A percentile compares a stretch with the other conserved stretches of the same genome.
These are phyloP conservation scores for Xylocampa areola DNA, from an alignment of 2,888 invertebrate genomes.

Conservation along the genomic window DNA sequence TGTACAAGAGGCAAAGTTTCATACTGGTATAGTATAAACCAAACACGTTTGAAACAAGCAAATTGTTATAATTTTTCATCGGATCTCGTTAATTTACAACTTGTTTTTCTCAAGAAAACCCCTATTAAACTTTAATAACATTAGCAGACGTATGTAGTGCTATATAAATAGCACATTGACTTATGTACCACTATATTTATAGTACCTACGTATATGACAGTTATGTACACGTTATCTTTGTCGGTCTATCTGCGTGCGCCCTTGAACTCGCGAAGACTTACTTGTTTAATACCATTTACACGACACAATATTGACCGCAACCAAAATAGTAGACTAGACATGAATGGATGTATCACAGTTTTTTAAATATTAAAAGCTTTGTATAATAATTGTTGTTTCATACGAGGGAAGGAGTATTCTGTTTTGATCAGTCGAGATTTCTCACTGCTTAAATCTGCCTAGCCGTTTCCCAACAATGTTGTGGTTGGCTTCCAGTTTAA, in stretches of 20 bases:
- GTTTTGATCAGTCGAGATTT: no score
- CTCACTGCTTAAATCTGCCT: no score
- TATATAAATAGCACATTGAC: conserved; percentile 13
- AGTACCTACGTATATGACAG: conserved; percentile 17
- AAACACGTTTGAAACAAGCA: no score
- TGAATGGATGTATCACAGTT: not conserved
- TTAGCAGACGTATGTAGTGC: conserved; percentile 1
- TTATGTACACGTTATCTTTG: conserved; percentile 54
- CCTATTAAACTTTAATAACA: conserved; percentile 6
- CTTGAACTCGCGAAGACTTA: conserved; percentile 66
- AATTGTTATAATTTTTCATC: no score
- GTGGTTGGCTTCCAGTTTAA: no score
- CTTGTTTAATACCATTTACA: conserved; percentile 55
- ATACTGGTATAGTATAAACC: no score
- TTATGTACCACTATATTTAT: conserved; percentile 20
- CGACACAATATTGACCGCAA: conserved; percentile 39
- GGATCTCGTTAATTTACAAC: no score
- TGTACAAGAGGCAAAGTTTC: no score
- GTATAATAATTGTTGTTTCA: no score
- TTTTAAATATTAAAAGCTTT: no score
- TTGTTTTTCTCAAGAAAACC: conserved; percentile 22
- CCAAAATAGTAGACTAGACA: conserved; percentile 33
- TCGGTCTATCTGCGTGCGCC: conserved; percentile 50
- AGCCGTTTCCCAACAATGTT: no score
- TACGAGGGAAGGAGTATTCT: no score